Conservation (phyloP, 2,888 invertebrate species). For the Opisthograptis luteolata region DNA sequence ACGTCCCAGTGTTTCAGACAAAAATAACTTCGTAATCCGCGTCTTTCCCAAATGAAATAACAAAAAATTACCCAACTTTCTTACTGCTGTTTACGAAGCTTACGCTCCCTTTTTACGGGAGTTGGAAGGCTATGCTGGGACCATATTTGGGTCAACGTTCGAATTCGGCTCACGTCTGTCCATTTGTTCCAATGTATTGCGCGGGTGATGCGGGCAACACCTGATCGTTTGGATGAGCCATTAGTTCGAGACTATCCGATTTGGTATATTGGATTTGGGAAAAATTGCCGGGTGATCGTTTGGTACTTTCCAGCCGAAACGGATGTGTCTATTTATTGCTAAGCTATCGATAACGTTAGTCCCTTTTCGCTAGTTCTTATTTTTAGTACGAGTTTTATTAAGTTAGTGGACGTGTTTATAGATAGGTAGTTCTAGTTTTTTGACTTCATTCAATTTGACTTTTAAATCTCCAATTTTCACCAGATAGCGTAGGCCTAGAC, state of each 20-base stretch:
- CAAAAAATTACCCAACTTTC: slow-evolving; percentile 24
- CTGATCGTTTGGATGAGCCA: slow-evolving; percentile 50
- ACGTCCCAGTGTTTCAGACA: not conserved
- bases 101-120: slow-evolving; percentile 20
- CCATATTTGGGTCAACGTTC: slow-evolving; percentile 58
- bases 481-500: no score
- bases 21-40: slow-evolving; percentile 22
- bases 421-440: no score
- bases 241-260: slow-evolving; percentile 30
- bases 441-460: no score
- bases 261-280: slow-evolving; percentile 36
- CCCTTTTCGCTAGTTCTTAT: no score
- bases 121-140: slow-evolving; percentile 5
- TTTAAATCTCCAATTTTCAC: no score
- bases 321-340: no score
- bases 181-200: slow-evolving; percentile 78
- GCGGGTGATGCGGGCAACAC: slow-evolving; percentile 63
- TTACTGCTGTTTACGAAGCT: slow-evolving; percentile 21
- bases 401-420: no score
- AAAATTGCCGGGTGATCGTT: slow-evolving; percentile 6
- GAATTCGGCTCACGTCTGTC: slow-evolving; percentile 68
- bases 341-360: no score
- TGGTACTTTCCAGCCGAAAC: slow-evolving; percentile 2
- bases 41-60: slow-evolving; percentile 27
- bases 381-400: no score